A percentile compares a stretch with the other conserved stretches of the same genome.
These are phyloP conservation scores for Pogonocichla stellata DNA, from an alignment of 2,113 vertebrate genomes.

Conservation along the genomic window DNA sequence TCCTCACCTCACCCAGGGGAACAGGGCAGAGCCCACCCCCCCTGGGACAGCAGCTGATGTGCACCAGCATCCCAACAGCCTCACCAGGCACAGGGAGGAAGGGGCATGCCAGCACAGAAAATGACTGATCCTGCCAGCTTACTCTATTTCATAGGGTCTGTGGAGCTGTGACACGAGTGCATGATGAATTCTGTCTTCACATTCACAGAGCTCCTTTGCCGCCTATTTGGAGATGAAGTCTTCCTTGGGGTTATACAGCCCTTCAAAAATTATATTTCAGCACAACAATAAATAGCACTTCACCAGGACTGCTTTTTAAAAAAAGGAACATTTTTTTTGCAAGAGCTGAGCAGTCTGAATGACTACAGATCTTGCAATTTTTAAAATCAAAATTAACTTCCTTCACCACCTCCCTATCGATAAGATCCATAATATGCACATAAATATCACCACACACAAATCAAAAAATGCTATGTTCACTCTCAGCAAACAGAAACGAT, in stretches of 20 bases:
- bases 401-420: background rate
- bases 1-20: background rate
- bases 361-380: background rate
- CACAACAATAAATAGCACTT: background rate
- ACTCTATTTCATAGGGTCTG: background rate
- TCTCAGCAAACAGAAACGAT: background rate
- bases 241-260: background rate
- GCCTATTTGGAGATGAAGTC: background rate
- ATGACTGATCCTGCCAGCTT: background rate
- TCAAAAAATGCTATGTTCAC: background rate
- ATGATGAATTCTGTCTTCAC: background rate
- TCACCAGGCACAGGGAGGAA: background rate
- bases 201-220: background rate
- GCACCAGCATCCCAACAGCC: rapidly evolving
- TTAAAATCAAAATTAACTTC: background rate
- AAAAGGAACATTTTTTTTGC: background rate
- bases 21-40: background rate
- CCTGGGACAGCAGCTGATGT: rapidly evolving
- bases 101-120: background rate
- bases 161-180: background rate
- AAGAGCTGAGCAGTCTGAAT: background rate
- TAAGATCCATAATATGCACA: background rate
- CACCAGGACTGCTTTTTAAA: background rate
- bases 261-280: background rate
- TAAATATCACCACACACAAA: background rate